Conservation (phyloP, 2,888 invertebrate species). For the Cryptocheilus praepositus region DNA sequence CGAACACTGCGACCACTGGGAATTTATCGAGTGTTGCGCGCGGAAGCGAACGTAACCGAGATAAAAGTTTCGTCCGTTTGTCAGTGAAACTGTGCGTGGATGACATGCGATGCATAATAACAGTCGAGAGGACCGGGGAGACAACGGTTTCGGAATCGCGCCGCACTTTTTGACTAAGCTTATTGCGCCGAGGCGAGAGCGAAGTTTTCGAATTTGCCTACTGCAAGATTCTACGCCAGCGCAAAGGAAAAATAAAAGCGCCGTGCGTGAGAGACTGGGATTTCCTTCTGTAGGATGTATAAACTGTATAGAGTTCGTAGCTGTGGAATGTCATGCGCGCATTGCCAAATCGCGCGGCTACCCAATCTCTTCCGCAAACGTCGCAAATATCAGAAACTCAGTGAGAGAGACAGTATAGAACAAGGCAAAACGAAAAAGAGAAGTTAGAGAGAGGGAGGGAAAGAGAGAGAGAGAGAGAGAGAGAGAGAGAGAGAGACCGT, state of each 20-base stretch:
- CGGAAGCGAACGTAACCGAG: too few species aligned
- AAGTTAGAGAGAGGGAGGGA: constrained; percentile 10
- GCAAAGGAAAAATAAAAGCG: constrained; percentile 26
- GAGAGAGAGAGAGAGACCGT: too few species aligned
- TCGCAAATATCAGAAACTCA: background rate
- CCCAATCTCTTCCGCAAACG: background rate
- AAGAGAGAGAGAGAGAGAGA: background rate
- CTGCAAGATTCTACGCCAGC: constrained; percentile 58
- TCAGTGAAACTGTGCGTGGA: too few species aligned
- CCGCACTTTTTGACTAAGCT: constrained; percentile 29
- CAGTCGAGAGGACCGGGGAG: too few species aligned
- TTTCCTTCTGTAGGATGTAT: background rate
- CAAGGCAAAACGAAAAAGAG: constrained; percentile 8
- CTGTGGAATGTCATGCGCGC: background rate
- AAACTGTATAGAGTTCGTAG: background rate
- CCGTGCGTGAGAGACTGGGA: background rate
- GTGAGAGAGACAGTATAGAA: too few species aligned
- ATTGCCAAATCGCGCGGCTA: background rate
- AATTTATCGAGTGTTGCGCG: too few species aligned
- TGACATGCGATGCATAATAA: too few species aligned
- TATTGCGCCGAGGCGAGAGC: constrained; percentile 56
- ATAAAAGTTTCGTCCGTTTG: too few species aligned
- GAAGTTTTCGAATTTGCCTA: constrained; percentile 53
- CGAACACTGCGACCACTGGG: too few species aligned
- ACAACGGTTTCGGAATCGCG: too few species aligned